Evolutionary conservation across 2,797 vertebrate genomes (phyloP), one percentile per base, ranked within the genome.

Genomic region (Mareca strepera): DNA sequence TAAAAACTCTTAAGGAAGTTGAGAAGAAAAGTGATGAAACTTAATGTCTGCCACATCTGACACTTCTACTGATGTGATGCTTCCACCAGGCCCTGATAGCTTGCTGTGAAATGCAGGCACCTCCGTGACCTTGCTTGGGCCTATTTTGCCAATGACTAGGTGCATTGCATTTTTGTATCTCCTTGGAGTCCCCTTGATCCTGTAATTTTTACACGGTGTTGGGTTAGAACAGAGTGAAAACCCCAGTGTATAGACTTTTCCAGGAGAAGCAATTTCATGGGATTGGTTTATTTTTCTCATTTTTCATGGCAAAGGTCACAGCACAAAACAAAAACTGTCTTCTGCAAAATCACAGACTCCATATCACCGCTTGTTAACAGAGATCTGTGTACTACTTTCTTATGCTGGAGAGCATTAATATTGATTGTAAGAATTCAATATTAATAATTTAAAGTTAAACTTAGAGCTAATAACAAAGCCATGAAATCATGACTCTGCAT

Each of bases 161-260:
- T 4, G 2, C 1, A 7, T 0, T 0, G 0, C 64, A 8, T 5
- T 25, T 75, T 78, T 35, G 7, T 17, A n/a, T 55, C 26, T 63
- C 29, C 37, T 55, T 73, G 28, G 25, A 78, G 37, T 7, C 10
- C 33, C 33, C 17, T 48, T 1, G 2, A 26, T 44, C 35, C 44
- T 23, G 7, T 44, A 55, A 22, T 55, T 93, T 78, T 78, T 58
- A 25, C 37, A 44, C 43, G 22, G 16, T 69, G 12, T 16, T 59
- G 23, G 6, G 11, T 50, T 80, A 66, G 41, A 86, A 58, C 10
- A 23, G 31, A 67, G 16, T 68, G 37, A 76, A 83, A 88, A 68
- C 9, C 7, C 7, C 37, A 0, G 1, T 18, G 43, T 48, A 41
- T 86, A 39, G 41, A 60, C 50, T 76, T 28, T 50, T 82, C 21